Percentiles rank a stretch among this genome's conserved stretches.
These are phyloP conservation scores for Malachius bipustulatus DNA, from an alignment of 2,888 invertebrate genomes.

Conservation along the genomic window DNA sequence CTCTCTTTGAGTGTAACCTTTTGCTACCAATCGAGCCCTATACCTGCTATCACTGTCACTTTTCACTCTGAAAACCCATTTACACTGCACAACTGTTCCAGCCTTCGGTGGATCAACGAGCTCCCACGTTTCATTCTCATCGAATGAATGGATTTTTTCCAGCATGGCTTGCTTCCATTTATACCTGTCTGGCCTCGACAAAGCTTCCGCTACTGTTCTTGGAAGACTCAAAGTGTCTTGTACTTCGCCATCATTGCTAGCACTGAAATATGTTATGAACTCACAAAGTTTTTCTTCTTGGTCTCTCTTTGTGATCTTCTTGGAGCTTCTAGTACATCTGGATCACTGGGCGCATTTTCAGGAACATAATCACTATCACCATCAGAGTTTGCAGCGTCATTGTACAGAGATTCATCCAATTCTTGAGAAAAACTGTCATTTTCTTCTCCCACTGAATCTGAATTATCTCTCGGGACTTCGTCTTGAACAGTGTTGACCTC, in stretches of 20 bases:
- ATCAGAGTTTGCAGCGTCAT: not conserved
- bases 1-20: slow-evolving; percentile 12
- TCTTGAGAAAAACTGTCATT: not conserved
- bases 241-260: not conserved
- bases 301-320: slow-evolving; percentile 16
- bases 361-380: slow-evolving; percentile 4
- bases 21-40: slow-evolving; percentile 13
- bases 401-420: not conserved
- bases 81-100: slow-evolving; percentile 10
- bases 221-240: slow-evolving; percentile 10
- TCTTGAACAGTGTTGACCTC: too few relatives aligned
- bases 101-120: slow-evolving; percentile 11
- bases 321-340: slow-evolving; percentile 6
- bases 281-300: slow-evolving; percentile 16
- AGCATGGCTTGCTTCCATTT: slow-evolving; percentile 16
- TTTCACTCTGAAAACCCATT: slow-evolving; percentile 17
- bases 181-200: slow-evolving; percentile 14
- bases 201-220: slow-evolving; percentile 14
- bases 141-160: slow-evolving; percentile 15
- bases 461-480: not conserved
- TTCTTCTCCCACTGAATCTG: slow-evolving; percentile 8
- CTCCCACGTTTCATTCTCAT: slow-evolving; percentile 18
- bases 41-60: slow-evolving; percentile 8
- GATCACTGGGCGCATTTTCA: too few relatives aligned
- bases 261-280: too few relatives aligned